These are phyloP conservation scores for Halcyon badia DNA, from an alignment of 2,797 vertebrate genomes.

Conservation along the genomic window DNA sequence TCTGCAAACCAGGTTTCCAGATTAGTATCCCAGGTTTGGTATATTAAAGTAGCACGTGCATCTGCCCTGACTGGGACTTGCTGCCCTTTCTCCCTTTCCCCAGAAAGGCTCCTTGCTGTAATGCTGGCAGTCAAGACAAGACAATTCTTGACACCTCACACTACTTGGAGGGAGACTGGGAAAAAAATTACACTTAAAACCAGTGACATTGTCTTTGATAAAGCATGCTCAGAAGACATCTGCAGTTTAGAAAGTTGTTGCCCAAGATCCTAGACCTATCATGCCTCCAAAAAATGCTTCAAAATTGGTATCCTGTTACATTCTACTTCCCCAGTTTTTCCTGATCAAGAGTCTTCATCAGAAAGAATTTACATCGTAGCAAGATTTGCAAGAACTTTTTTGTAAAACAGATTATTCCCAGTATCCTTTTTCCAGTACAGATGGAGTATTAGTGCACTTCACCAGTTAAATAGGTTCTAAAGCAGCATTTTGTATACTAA, in stretches of 20 bases:
- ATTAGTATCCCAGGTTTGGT: fast-evolving
- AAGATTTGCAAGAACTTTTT: neutral
- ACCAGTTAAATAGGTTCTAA: neutral
- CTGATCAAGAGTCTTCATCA: neutral
- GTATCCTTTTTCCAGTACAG: neutral
- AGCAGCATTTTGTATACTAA: neutral
- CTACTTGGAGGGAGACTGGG: neutral
- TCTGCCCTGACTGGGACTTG: neutral
- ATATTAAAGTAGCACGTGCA: neutral
- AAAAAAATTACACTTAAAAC: neutral
- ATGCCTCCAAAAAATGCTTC: neutral
- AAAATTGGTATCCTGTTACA: neutral
- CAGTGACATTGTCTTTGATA: neutral
- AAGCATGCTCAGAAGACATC: neutral
- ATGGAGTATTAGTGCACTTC: neutral
- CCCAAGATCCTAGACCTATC: neutral
- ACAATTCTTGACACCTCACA: neutral
- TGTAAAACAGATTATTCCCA: neutral
- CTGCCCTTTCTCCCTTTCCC: neutral
- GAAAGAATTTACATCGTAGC: neutral
- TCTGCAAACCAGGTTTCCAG: neutral
- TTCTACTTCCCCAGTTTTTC: neutral
- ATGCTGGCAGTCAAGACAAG: neutral
- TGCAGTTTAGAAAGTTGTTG: neutral
- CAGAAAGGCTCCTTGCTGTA: neutral